These are phyloP conservation scores for Drosophila neutralis DNA, from an alignment of 2,888 invertebrate species.

Conservation along the genomic window DNA sequence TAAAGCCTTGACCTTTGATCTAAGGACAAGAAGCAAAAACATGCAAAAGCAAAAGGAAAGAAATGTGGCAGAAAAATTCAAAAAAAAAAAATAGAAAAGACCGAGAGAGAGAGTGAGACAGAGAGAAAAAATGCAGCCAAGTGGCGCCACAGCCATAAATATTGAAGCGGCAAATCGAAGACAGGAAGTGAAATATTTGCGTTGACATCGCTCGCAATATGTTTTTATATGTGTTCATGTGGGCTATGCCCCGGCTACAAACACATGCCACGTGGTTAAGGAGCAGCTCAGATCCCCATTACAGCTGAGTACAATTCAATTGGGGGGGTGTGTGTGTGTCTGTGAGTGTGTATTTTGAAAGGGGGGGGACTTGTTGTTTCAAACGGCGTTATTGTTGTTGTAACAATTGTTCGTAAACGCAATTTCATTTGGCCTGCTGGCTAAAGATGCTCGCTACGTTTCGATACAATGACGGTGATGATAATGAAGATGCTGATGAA, in stretches of 20 bases:
- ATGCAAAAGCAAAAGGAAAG: background rate
- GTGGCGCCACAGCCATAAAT: slow-evolving; percentile 53
- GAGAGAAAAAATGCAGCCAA: slow-evolving; percentile 5
- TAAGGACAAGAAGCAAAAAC: slow-evolving; percentile 6
- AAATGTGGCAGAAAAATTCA: slow-evolving; percentile 3
- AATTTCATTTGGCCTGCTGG: slow-evolving; percentile 55
- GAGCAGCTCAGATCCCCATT: slow-evolving; percentile 18
- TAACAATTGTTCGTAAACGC: slow-evolving; percentile 72
- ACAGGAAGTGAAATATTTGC: slow-evolving; percentile 78
- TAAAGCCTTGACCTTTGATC: slow-evolving; percentile 70
- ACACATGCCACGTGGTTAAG: slow-evolving; percentile 5
- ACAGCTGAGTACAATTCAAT: slow-evolving; percentile 8
- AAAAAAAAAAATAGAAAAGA: background rate
- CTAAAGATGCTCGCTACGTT: slow-evolving; percentile 37
- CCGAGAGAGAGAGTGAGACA: background rate
- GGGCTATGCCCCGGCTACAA: slow-evolving; percentile 1
- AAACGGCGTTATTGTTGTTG: slow-evolving; percentile 54
- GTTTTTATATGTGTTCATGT: slow-evolving; percentile 53
- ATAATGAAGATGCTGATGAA: slow-evolving; percentile 10
- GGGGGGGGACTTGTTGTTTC: slow-evolving; percentile 56
- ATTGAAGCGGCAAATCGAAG: slow-evolving; percentile 59
- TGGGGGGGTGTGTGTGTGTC: background rate
- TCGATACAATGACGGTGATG: slow-evolving; percentile 9
- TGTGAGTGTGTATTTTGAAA: background rate
- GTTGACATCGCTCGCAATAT: slow-evolving; percentile 66